These are phyloP conservation scores for Caenorhabditis sp. DNA, from an alignment of 2,888 invertebrate genomes.

Conservation along the genomic window DNA sequence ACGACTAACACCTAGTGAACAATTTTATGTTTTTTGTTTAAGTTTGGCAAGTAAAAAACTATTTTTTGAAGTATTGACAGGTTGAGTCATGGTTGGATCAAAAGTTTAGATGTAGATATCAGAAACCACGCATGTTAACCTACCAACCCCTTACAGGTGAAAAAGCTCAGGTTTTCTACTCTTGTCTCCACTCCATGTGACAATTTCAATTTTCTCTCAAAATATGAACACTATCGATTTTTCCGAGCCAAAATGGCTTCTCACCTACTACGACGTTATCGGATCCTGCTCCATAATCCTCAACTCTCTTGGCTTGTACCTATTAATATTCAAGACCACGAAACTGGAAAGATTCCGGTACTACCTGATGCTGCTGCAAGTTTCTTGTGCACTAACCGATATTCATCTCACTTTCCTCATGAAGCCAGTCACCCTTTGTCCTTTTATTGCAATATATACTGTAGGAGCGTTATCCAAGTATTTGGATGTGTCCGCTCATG, in stretches of 20 bases:
- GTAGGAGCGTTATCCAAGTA: neutral
- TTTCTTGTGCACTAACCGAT: constrained; percentile 1
- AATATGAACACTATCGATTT: neutral
- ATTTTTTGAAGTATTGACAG: no score
- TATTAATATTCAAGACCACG: neutral
- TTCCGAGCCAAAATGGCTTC: neutral
- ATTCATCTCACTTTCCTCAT: neutral
- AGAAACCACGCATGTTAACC: no score
- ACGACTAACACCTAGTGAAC: no score
- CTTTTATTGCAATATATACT: neutral
- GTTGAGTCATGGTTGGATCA: no score
- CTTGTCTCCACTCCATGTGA: no score
- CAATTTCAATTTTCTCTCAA: no score
- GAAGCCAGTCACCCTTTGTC: neutral
- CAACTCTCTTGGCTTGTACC: neutral
- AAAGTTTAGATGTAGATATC: no score
- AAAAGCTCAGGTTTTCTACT: no score
- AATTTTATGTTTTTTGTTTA: no score
- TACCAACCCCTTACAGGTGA: no score
- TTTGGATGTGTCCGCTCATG: neutral
- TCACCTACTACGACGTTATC: neutral
- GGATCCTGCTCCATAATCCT: neutral
- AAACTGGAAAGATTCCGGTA: neutral
- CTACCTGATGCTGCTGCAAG: neutral
- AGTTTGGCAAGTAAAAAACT: no score